Conservation (phyloP, 2,113 vertebrate genomes). For the Arvicanthis niloticus region DNA sequence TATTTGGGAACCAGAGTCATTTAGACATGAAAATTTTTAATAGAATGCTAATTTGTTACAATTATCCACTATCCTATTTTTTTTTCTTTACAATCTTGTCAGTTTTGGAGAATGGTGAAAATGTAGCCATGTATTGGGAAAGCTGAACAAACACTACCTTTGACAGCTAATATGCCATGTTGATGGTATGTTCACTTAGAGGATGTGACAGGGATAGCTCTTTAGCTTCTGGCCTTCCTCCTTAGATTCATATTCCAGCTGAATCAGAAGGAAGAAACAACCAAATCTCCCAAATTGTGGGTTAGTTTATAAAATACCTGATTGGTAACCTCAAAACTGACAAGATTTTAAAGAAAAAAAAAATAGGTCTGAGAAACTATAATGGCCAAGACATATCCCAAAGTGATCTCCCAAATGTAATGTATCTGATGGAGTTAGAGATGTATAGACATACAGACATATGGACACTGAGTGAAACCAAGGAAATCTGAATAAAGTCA, state of each 20-base stretch:
- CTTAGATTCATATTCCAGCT: neutral
- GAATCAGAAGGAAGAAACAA: neutral
- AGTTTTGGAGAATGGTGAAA: no score
- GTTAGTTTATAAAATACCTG: neutral
- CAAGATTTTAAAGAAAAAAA: neutral
- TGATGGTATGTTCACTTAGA: neutral
- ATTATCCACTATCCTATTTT: neutral
- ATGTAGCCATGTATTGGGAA: neutral
- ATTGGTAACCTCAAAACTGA: neutral
- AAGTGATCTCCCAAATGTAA: neutral
- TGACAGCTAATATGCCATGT: no score
- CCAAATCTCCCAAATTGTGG: neutral
- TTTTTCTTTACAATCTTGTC: no score
- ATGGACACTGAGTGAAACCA: neutral
- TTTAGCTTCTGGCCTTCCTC: neutral
- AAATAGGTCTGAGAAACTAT: neutral
- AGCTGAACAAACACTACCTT: neutral
- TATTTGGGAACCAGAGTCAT: constrained; percentile 17
- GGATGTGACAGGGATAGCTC: neutral
- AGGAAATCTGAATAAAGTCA: neutral
- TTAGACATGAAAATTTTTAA: neutral
- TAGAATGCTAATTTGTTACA: constrained; percentile 7
- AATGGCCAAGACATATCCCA: neutral
- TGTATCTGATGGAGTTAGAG: neutral
- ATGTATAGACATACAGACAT: neutral